These are phyloP conservation scores for Cyclopterus lumpus DNA, from an alignment of 2,797 vertebrate genomes.

Conservation along the genomic window DNA sequence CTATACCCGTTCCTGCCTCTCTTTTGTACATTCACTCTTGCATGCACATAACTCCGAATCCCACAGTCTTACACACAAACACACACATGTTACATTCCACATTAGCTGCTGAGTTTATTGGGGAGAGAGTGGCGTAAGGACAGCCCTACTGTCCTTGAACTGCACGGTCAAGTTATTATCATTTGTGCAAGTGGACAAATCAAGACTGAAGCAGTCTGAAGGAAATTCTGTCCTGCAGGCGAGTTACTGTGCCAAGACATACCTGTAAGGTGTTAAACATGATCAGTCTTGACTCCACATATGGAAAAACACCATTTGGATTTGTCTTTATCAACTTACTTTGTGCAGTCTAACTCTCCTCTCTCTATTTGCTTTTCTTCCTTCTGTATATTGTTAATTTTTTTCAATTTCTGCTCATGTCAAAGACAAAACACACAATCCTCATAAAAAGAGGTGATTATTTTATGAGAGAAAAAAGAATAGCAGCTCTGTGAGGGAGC, in stretches of 20 bases:
- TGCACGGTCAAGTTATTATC: background rate
- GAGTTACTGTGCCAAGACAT: background rate
- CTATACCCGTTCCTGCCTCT: background rate
- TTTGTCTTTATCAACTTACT: no score
- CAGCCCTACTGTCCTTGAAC: background rate
- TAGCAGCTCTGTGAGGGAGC: background rate
- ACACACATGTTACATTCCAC: conserved; percentile 61
- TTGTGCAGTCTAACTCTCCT: background rate
- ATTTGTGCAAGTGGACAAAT: background rate
- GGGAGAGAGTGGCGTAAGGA: background rate
- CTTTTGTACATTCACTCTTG: conserved; percentile 11
- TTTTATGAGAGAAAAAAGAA: background rate
- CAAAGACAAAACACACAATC: background rate
- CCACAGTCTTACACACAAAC: conserved; percentile 21
- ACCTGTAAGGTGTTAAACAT: conserved; percentile 11
- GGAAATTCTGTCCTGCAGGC: background rate
- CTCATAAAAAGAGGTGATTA: background rate
- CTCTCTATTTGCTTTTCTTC: background rate
- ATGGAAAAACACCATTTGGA: background rate
- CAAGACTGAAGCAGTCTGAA: background rate
- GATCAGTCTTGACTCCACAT: conserved; percentile 27
- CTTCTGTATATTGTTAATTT: background rate
- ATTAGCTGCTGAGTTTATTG: conserved; percentile 34
- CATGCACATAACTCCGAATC: conserved; percentile 20
- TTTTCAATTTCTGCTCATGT: background rate